phyloP scores from a whole-genome alignment of 2,888 invertebrate species.

The Mimachlamys varia region DNA sequence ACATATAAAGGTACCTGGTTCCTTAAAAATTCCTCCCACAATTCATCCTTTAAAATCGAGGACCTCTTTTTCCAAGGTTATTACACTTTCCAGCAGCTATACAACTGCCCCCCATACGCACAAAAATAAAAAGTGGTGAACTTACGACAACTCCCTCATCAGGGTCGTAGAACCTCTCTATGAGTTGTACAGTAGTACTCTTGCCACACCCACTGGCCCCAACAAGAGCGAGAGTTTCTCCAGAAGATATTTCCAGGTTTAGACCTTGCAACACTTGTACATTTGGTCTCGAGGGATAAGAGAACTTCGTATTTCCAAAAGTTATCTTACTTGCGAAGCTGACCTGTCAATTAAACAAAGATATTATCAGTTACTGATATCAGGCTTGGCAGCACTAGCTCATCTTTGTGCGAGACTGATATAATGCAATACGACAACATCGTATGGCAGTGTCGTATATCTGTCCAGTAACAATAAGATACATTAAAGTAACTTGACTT shows the following conservation, averaged over 20 bases:
- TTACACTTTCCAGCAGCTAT: background rate
- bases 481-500: too few relatives aligned
- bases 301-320: slow-evolving; percentile 65
- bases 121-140: background rate
- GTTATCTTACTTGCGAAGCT: slow-evolving; percentile 56
- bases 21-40: background rate
- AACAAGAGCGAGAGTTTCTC: slow-evolving; percentile 75
- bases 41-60: too few relatives aligned
- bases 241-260: slow-evolving; percentile 73
- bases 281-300: slow-evolving; percentile 68
- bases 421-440: too few relatives aligned
- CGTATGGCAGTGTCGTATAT: too few relatives aligned
- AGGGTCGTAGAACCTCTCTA: slow-evolving; percentile 78
- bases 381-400: too few relatives aligned
- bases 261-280: slow-evolving; percentile 73
- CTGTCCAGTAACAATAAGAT: too few relatives aligned
- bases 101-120: background rate
- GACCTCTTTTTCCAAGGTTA: too few relatives aligned
- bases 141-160: slow-evolving; percentile 64
- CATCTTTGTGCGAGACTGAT: too few relatives aligned
- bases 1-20: too few relatives aligned
- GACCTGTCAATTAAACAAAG: slow-evolving; percentile 49
- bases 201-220: slow-evolving; percentile 77
- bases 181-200: slow-evolving; percentile 70
- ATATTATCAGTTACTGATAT: background rate